A percentile compares a stretch with the other conserved stretches of the same genome.
These are phyloP conservation scores for Lasioglossum zephyrum DNA, from an alignment of 2,888 invertebrate genomes.

Conservation along the genomic window DNA sequence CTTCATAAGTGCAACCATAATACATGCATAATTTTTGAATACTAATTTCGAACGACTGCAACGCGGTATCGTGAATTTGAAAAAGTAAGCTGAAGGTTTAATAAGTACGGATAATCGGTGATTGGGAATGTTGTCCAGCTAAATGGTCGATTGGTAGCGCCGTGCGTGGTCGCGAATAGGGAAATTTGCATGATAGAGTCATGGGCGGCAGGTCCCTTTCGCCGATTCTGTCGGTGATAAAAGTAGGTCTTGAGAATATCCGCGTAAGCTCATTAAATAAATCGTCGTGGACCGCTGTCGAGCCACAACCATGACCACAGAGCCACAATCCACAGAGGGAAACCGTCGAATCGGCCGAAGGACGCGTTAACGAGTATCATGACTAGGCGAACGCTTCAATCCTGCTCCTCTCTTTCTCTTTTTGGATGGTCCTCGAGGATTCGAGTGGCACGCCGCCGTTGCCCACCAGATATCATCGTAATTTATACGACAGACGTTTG, in stretches of 20 bases:
- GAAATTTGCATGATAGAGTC: slow-evolving; percentile 45
- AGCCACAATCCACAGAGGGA: slow-evolving; percentile 19
- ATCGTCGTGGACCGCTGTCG: slow-evolving; percentile 49
- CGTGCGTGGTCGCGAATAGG: neutral
- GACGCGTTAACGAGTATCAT: slow-evolving; percentile 66
- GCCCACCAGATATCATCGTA: slow-evolving; percentile 70
- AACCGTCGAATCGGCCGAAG: slow-evolving; percentile 50
- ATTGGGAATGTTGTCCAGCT: neutral
- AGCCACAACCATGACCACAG: slow-evolving; percentile 4
- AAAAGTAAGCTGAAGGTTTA: neutral
- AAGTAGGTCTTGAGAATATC: slow-evolving; percentile 46
- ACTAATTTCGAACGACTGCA: neutral
- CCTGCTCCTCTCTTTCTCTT: slow-evolving; percentile 1
- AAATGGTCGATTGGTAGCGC: neutral
- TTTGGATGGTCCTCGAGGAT: slow-evolving; percentile 42
- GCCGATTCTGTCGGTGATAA: slow-evolving; percentile 50
- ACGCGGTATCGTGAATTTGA: neutral
- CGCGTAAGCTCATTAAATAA: slow-evolving; percentile 61
- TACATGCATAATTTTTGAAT: neutral
- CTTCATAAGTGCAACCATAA: too few relatives aligned
- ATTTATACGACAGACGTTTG: slow-evolving; percentile 77
- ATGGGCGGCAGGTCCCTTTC: slow-evolving; percentile 33
- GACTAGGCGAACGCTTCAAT: slow-evolving; percentile 41
- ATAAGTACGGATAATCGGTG: neutral
- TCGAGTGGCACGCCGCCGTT: slow-evolving; percentile 45